Conservation (phyloP, 2,888 invertebrate genomes). For the Drosophila paramelanica region DNA sequence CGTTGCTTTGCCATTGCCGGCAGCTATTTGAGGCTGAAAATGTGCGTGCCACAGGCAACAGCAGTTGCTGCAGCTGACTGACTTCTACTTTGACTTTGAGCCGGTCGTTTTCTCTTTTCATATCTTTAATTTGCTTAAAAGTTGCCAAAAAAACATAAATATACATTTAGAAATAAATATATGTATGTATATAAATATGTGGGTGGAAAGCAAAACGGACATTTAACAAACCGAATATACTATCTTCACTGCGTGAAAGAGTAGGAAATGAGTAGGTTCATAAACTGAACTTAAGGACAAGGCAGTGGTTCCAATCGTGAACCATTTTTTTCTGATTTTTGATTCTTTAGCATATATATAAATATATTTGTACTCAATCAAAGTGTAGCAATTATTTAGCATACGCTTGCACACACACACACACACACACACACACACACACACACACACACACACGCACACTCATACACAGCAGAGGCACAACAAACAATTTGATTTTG, state of each 20-base stretch:
- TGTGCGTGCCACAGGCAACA: slow-evolving; percentile 53
- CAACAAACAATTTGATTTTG: slow-evolving; percentile 68
- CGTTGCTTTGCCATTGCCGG: slow-evolving; percentile 64
- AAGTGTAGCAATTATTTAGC: slow-evolving; percentile 53
- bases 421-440: slow-evolving; percentile 2
- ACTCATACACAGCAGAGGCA: neutral
- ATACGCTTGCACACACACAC: slow-evolving; percentile 1
- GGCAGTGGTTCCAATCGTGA: neutral
- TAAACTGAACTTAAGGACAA: too few species aligned
- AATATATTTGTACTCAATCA: slow-evolving; percentile 39
- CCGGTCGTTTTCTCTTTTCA: slow-evolving; percentile 18
- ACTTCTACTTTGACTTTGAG: slow-evolving; percentile 68
- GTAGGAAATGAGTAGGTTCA: too few species aligned
- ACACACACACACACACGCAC: slow-evolving; percentile 13
- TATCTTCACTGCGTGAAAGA: too few species aligned
- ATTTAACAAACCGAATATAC: too few species aligned
- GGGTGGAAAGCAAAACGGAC: too few species aligned
- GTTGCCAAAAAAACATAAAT: slow-evolving; percentile 23
- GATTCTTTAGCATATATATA: neutral
- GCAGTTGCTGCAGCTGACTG: slow-evolving; percentile 47
- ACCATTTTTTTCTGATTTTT: neutral
- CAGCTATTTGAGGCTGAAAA: slow-evolving; percentile 66
- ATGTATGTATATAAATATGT: neutral
- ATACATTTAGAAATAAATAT: neutral
- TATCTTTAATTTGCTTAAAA: slow-evolving; percentile 50